Evolutionary conservation across 1,140 invertebrate species (phyloP), one percentile per base, ranked within the genome.

Genomic region (Bombus superbus): DNA sequence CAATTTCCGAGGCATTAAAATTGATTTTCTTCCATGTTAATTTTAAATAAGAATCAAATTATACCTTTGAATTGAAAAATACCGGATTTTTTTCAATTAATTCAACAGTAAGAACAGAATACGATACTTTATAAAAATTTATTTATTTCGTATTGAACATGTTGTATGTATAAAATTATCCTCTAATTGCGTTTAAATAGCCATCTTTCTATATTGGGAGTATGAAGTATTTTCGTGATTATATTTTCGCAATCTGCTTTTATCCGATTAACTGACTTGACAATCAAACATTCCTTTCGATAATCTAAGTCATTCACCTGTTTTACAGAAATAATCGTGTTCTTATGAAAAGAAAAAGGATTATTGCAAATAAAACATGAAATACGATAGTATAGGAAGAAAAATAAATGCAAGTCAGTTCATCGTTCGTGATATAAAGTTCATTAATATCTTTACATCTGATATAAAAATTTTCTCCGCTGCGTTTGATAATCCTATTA

Each of bases 101-200:
- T 62, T 5, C 0, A 62, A 62, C 3, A n/a, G 3, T 62, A n/a
- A 32, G 10, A 57, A 11, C 3, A 76, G 47, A 69, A 72, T n/a
- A 44, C 38, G 13, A 35, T n/a, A 35, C 88, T 92, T 90, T 87
- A 83, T 92, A 93, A 93, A 93, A 93, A 92, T 83, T 86, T 86
- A 86, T 93, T 93, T 93, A 93, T 93, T 93, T 91, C 90, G 77
- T 89, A 92, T 86, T 92, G 85, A 93, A 92, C 92, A 90, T 92
- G 89, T 88, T 86, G 78, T 93, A 93, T 91, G 93, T 93, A 94
- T 94, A 94, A 93, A 94, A 92, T 88, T 94, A 94, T 91, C 85
- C 69, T 93, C 90, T 94, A 93, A 92, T 88, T 83, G 83, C 87
- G 88, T 92, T 90, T 87, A 90, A 89, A 89, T 89, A 93, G 84